A percentile compares a stretch with the other conserved stretches of the same genome.
Evolutionary conservation across 1,140 invertebrate genomes (phyloP).

Genomic region (Pemphigus obesinymphae): DNA sequence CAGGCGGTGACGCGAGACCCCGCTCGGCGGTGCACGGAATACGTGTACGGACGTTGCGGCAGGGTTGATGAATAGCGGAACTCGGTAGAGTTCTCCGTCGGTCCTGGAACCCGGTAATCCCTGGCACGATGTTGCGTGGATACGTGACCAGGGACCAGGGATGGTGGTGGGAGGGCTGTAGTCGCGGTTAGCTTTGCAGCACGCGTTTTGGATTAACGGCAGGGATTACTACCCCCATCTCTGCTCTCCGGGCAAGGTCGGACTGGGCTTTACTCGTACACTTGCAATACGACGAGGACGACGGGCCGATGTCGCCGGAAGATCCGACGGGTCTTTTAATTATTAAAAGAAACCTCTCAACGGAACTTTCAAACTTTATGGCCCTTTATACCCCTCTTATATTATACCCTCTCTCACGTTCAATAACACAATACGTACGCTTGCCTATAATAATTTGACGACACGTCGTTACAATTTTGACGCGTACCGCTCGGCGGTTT

Average conservation of each 20-base stretch:
- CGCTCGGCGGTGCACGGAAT: not conserved
- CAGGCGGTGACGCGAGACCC: slow-evolving; percentile 9
- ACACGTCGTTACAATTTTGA: no score
- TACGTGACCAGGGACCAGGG: no score
- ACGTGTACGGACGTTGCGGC: not conserved
- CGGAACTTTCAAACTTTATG: no score
- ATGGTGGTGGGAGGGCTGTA: not conserved
- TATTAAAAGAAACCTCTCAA: slow-evolving; percentile 14
- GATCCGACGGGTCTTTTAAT: not conserved
- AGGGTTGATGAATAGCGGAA: slow-evolving; percentile 30
- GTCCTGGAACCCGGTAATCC: not conserved
- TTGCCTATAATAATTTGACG: not conserved
- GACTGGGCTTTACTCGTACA: not conserved
- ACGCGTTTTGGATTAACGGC: slow-evolving; percentile 26
- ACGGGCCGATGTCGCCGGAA: not conserved
- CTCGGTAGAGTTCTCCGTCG: no score
- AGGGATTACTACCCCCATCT: no score
- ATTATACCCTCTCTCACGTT: not conserved
- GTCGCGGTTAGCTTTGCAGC: slow-evolving; percentile 34
- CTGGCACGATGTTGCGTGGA: slow-evolving; percentile 3
- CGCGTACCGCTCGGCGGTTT: no score
- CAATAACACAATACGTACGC: not conserved
- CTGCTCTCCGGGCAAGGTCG: not conserved
- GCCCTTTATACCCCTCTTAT: not conserved
- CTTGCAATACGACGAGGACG: not conserved